A percentile compares a stretch with the other conserved stretches of the same genome.
These are phyloP conservation scores for Chouioia cunea DNA, from an alignment of 2,888 invertebrate genomes.

Conservation along the genomic window DNA sequence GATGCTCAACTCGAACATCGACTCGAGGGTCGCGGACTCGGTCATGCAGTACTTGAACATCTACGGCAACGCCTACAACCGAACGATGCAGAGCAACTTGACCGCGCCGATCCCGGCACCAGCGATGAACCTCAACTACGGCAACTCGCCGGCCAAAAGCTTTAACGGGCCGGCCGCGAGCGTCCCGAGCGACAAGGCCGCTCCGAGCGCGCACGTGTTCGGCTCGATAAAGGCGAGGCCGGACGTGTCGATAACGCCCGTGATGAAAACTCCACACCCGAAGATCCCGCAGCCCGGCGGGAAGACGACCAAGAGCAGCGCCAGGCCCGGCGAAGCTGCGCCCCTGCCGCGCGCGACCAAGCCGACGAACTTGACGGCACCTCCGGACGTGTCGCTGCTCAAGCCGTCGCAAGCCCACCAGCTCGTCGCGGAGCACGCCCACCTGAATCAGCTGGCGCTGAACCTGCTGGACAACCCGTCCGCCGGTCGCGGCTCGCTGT, in stretches of 20 bases:
- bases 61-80: constrained; percentile 62
- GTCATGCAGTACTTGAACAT: constrained; percentile 62
- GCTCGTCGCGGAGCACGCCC: background rate
- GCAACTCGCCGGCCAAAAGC: constrained; percentile 10
- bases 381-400: background rate
- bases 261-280: background rate
- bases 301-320: constrained; percentile 46
- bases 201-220: background rate
- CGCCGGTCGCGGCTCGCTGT: background rate
- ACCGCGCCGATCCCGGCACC: constrained; percentile 54
- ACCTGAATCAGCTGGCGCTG: background rate
- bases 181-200: constrained; percentile 48
- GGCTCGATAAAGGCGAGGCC: constrained; percentile 68
- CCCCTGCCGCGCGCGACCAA: constrained; percentile 54
- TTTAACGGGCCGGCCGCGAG: constrained; percentile 55
- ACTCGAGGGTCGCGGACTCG: constrained; percentile 42
- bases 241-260: constrained; percentile 64
- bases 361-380: constrained; percentile 47
- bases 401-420: constrained; percentile 8
- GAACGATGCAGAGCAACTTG: constrained; percentile 51
- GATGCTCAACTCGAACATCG: constrained; percentile 56
- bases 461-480: background rate
- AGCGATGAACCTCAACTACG: constrained; percentile 39
- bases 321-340: constrained; percentile 47
- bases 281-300: background rate